Evolutionary conservation across 2,113 vertebrate genomes (phyloP), one percentile per base, ranked within the genome.

Genomic region (Natator depressus): DNA sequence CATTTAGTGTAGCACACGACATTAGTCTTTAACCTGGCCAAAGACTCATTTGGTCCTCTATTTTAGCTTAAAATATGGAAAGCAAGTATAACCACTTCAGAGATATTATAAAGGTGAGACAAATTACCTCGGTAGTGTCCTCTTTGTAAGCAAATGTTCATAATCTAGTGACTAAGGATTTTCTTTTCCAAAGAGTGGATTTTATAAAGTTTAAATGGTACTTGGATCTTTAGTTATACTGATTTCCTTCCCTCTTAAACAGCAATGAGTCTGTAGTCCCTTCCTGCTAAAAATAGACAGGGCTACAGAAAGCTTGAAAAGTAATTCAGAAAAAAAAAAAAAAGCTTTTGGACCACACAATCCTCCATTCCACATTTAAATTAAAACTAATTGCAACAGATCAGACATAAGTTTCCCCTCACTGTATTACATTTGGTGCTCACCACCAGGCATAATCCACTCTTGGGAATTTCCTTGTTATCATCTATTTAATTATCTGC

Each of bases 21-120:
- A 85, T 51, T 89, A 81, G 89, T 83, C 89, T 82, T 93, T 94
- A 85, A 80, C 42, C 62, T 8, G 80, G 84, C 89, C 83, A 85
- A 95, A 96, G 78, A 97, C 96, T 80, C 72, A 82, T 96, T 97
- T 98, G 97, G 96, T 97, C 97, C 96, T 97, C 88, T 97, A 92
- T 46, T 85, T 94, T 93, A 9, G 75, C 4, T 90, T 91, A 88
- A 86, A 95, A 85, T 6, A 14, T 42, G 84, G 0, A 3, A 90
- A 94, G 51, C n/a, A 91, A 91, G 80, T 89, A 86, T 80, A 97
- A 51, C 76, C 65, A 79, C 12, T 88, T 90, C 0, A 3, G 38
- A 94, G 94, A 47, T 24, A 24, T 91, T 92, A 55, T 51, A 84
- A 69, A 75, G 88, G 57, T 46, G 82, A 85, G 80, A 86, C 81